phyloP scores from a whole-genome alignment of 30 jellyfish, hydroid and myxozoan genomes.

The Phacellophora camtschatica region DNA sequence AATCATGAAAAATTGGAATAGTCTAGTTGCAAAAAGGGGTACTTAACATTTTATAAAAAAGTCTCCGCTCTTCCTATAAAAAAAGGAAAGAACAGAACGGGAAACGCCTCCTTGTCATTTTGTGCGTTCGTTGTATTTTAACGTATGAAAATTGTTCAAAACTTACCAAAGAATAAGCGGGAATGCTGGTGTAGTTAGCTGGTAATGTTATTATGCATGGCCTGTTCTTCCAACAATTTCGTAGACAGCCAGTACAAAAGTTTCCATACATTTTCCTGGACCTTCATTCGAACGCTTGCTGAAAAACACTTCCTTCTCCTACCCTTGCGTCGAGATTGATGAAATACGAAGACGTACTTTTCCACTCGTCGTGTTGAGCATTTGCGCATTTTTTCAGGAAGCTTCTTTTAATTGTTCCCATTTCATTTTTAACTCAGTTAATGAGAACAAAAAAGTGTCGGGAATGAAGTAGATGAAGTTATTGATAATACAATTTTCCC shows the following conservation, averaged over 20 bases:
- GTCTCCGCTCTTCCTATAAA: too few relatives aligned
- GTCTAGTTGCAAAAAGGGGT: too few relatives aligned
- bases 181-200: background rate
- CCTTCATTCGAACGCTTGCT: background rate
- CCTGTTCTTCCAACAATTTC: background rate
- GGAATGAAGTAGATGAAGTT: too few relatives aligned
- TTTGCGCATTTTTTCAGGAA: too few relatives aligned
- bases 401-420: too few relatives aligned
- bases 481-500: too few relatives aligned
- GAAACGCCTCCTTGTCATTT: background rate
- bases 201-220: background rate
- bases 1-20: too few relatives aligned
- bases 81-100: background rate
- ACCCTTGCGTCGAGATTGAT: background rate
- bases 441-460: too few relatives aligned
- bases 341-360: background rate
- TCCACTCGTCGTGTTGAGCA: background rate
- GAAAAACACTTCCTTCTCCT: background rate
- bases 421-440: too few relatives aligned
- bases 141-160: background rate
- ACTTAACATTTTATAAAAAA: too few relatives aligned
- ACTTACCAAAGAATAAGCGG: background rate
- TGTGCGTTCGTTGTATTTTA: background rate
- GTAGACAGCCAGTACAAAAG: conserved; percentile 14
- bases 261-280: background rate